A percentile compares a stretch with the other conserved stretches of the same genome.
These are phyloP conservation scores for Hippasteria phrygiana DNA, from an alignment of 53 echinoderm and acorn worm genomes.

Conservation along the genomic window DNA sequence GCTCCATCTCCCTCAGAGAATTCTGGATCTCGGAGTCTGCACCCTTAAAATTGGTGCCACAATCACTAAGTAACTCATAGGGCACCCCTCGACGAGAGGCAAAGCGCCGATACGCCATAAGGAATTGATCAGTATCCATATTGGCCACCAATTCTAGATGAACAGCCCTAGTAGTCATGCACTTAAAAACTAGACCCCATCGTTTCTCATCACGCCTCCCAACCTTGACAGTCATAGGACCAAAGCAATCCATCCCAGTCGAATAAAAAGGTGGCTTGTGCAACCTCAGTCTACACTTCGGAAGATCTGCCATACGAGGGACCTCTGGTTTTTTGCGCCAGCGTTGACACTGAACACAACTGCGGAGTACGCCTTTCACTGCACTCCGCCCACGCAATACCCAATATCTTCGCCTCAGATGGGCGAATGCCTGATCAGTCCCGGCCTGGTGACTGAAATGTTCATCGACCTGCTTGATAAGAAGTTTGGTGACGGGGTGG, in stretches of 20 bases:
- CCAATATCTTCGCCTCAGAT: slow-evolving; percentile 37
- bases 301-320: slow-evolving; percentile 31
- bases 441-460: background rate
- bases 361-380: slow-evolving; percentile 24
- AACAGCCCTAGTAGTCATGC: slow-evolving; percentile 56
- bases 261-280: slow-evolving; percentile 61
- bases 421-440: slow-evolving; percentile 30
- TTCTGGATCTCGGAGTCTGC: slow-evolving; percentile 48
- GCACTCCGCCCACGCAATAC: slow-evolving; percentile 23
- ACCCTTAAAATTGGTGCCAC: slow-evolving; percentile 70
- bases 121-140: slow-evolving; percentile 57
- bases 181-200: slow-evolving; percentile 67
- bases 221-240: slow-evolving; percentile 61
- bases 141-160: slow-evolving; percentile 48
- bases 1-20: slow-evolving; percentile 31
- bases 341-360: slow-evolving; percentile 8
- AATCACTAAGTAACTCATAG: slow-evolving; percentile 45
- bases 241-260: slow-evolving; percentile 70
- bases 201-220: slow-evolving; percentile 50
- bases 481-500: slow-evolving; percentile 12
- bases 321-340: slow-evolving; percentile 30
- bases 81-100: slow-evolving; percentile 28
- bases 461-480: slow-evolving; percentile 9
- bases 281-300: slow-evolving; percentile 31
- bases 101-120: slow-evolving; percentile 59